Conservation (phyloP, 2,888 invertebrate species). For the Troides aeacus region DNA sequence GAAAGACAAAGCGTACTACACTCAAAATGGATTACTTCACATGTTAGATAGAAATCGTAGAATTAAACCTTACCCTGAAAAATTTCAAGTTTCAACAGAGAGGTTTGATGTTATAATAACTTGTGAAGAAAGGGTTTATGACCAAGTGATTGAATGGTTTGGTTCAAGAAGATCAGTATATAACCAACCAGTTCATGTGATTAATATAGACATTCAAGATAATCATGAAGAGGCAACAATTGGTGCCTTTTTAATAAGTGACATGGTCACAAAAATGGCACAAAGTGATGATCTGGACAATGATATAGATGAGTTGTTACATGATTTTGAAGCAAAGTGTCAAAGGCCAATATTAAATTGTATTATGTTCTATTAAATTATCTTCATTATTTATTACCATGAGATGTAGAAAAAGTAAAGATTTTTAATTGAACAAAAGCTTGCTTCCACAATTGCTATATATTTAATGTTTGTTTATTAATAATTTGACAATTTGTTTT, state of each 20-base stretch:
- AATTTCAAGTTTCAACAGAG: conserved; percentile 93
- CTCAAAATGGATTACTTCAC: conserved; percentile 98
- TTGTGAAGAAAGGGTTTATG: conserved; percentile 98
- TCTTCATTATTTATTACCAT: conserved; percentile 2
- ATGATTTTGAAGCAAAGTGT: conserved; percentile 95
- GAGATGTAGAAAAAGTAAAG: background rate
- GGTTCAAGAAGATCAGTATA: conserved; percentile 88
- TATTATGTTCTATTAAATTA: conserved; percentile 91
- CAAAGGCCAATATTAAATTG: conserved; percentile 94
- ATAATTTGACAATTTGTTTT: background rate
- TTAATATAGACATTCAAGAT: conserved; percentile 99
- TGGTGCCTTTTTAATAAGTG: conserved; percentile 98
- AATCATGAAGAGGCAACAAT: conserved; percentile 99
- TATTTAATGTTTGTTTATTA: background rate
- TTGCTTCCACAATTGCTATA: background rate
- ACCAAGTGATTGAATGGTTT: conserved; percentile 97
- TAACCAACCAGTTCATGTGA: conserved; percentile 95
- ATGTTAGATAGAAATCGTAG: conserved; percentile 98
- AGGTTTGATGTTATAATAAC: conserved; percentile 98
- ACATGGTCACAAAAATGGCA: conserved; percentile 94
- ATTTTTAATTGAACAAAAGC: background rate
- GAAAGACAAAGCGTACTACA: conserved; percentile 96
- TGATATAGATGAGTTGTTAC: conserved; percentile 97
- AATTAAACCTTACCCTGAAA: conserved; percentile 96
- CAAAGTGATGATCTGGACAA: conserved; percentile 96